Evolutionary conservation across 92 coral and sea anemone genomes (phyloP).

Genomic region (Ricordea florida): DNA sequence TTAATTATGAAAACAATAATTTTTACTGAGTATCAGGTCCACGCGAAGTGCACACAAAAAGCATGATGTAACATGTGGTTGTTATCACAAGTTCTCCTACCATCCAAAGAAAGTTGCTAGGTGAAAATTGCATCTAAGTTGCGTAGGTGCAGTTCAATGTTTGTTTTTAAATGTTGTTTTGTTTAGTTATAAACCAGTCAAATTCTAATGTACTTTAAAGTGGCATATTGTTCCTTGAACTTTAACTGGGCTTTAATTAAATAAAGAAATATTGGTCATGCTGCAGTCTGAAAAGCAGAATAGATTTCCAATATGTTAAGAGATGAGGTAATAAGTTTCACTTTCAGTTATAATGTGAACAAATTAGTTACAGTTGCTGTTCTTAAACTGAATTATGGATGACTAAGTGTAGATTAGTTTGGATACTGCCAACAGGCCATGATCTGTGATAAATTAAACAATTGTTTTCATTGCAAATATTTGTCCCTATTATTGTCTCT

Average conservation of each 20-base stretch:
- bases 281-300: too few species aligned
- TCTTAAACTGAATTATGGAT: background rate
- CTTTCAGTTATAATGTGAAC: conserved; percentile 7
- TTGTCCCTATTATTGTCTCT: background rate
- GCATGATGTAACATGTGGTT: background rate
- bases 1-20: background rate
- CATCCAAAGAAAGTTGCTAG: background rate
- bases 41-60: background rate
- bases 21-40: background rate
- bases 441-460: background rate
- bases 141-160: background rate
- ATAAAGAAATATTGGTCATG: background rate
- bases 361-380: conserved; percentile 6
- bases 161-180: background rate
- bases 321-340: too few species aligned
- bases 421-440: too few species aligned
- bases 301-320: too few species aligned
- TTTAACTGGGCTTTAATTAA: too few species aligned
- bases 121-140: background rate
- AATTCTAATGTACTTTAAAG: background rate
- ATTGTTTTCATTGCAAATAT: background rate
- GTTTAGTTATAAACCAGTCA: background rate
- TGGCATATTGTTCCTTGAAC: too few species aligned
- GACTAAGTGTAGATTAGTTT: too few species aligned
- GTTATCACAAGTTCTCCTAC: background rate